Conservation (phyloP, 1,140 invertebrate genomes). For the Lucilia sericata region DNA sequence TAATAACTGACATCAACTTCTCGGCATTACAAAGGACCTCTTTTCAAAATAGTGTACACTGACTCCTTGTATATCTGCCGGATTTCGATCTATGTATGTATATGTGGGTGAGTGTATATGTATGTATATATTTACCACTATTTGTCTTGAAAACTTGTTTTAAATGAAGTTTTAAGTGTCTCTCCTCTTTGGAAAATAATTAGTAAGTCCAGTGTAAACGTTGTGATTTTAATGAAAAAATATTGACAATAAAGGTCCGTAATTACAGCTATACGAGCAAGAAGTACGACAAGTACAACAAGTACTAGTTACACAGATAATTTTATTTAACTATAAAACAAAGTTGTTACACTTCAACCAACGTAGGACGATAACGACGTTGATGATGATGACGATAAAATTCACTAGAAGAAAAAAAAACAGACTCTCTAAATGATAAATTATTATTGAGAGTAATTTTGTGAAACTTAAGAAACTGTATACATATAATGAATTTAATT, state of each 20-base stretch:
- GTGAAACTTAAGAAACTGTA: neutral
- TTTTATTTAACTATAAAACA: neutral
- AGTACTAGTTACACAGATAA: neutral
- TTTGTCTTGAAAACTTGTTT: constrained; percentile 17
- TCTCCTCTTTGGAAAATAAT: constrained; percentile 14
- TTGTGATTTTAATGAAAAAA: constrained; percentile 18
- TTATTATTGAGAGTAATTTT: constrained; percentile 13
- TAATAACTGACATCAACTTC: too few species aligned
- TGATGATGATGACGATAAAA: neutral
- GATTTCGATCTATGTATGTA: neutral
- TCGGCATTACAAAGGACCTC: too few species aligned
- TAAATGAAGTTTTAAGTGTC: constrained; percentile 17
- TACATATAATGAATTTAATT: neutral
- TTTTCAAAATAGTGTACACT: too few species aligned
- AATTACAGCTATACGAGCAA: neutral
- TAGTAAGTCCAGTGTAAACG: constrained; percentile 15
- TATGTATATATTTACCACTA: neutral
- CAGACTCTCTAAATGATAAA: neutral
- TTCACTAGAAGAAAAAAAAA: neutral
- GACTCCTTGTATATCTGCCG: too few species aligned
- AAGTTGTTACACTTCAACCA: neutral
- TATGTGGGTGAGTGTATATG: too few species aligned
- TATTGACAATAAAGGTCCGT: neutral
- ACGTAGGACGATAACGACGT: neutral
- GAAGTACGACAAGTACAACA: neutral